Percentiles rank a stretch among this genome's conserved stretches.
Conservation (phyloP, 2,113 vertebrate species). For the Tonatia bakeri region DNA sequence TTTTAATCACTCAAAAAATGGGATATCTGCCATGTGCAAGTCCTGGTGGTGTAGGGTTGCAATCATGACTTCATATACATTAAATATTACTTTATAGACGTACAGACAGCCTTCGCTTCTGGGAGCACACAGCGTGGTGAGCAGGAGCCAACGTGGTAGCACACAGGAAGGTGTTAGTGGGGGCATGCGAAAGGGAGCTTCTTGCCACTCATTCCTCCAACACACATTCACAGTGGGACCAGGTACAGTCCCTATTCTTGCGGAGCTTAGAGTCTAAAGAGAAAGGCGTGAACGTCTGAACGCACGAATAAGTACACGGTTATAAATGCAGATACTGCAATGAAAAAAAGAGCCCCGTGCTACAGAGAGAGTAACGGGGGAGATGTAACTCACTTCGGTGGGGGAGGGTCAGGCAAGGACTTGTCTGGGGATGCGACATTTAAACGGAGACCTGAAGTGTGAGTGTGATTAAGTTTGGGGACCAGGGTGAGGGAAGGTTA, state of each 20-base stretch:
- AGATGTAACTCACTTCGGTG: not conserved
- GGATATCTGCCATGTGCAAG: not conserved
- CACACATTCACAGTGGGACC: not conserved
- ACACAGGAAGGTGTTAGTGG: not conserved
- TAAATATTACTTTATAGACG: not conserved
- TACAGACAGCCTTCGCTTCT: not conserved
- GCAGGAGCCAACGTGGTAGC: not conserved
- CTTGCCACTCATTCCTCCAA: not conserved
- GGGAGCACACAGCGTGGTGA: not conserved
- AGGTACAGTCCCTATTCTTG: not conserved
- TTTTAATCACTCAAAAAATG: not conserved
- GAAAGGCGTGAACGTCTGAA: not conserved
- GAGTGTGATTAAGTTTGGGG: not conserved
- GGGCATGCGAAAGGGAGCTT: not conserved
- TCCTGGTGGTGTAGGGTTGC: not conserved
- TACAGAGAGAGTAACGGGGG: not conserved
- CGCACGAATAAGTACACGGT: not conserved
- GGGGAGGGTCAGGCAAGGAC: not conserved
- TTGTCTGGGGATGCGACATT: conserved; percentile 23
- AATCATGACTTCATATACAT: not conserved
- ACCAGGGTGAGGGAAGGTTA: conserved; percentile 12
- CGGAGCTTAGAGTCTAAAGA: not conserved
- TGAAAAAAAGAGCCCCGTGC: not conserved
- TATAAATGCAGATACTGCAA: not conserved
- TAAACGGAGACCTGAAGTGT: not conserved